These are phyloP conservation scores for Dallia pectoralis DNA, from an alignment of 2,797 vertebrate species.

Conservation along the genomic window DNA sequence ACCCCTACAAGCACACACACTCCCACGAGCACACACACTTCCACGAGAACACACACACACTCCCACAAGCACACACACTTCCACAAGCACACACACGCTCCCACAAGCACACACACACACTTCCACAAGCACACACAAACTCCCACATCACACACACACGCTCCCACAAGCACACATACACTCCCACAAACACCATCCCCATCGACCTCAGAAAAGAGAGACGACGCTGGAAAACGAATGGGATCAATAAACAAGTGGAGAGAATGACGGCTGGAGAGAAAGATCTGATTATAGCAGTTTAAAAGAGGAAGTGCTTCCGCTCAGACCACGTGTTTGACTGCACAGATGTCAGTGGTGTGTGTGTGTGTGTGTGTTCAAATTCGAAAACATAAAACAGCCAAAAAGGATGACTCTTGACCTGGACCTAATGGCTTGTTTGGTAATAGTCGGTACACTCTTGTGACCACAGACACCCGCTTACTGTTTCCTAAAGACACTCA, in stretches of 20 bases:
- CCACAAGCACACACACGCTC: constrained; percentile 33
- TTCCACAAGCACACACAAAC: too few species aligned
- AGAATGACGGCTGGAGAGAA: constrained; percentile 9
- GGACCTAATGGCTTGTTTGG: constrained; percentile 1
- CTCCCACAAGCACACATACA: too few species aligned
- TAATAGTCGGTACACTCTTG: constrained; percentile 11
- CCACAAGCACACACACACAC: constrained; percentile 12
- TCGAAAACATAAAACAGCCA: not conserved
- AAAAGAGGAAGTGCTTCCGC: constrained; percentile 45
- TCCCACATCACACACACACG: constrained; percentile 24
- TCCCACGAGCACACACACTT: too few species aligned
- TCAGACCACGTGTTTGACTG: constrained; percentile 8
- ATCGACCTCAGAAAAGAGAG: constrained; percentile 49
- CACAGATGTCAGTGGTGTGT: constrained; percentile 7
- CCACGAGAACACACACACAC: too few species aligned
- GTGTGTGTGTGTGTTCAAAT: constrained; percentile 16
- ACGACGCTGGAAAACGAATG: constrained; percentile 38
- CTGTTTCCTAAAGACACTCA: not conserved
- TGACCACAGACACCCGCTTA: not conserved
- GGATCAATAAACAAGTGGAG: constrained; percentile 43
- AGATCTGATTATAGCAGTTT: constrained; percentile 47
- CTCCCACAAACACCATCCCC: constrained; percentile 39
- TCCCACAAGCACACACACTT: too few species aligned
- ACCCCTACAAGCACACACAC: too few species aligned
- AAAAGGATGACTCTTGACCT: not conserved